These are phyloP conservation scores for Yponomeuta malinellus DNA, from an alignment of 2,888 invertebrate genomes.

Conservation along the genomic window DNA sequence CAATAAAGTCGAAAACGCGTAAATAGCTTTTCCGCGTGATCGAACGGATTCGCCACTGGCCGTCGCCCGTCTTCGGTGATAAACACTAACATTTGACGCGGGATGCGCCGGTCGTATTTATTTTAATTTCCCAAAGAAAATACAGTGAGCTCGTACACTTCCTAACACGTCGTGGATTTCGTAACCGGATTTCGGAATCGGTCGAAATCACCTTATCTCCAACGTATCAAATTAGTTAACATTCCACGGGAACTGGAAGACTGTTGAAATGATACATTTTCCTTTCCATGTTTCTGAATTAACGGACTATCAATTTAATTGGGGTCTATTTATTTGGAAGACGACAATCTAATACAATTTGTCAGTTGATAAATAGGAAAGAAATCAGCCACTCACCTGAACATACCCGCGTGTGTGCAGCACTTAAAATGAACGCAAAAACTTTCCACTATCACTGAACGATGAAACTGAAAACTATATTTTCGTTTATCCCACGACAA, in stretches of 20 bases:
- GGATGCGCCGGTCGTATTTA: neutral
- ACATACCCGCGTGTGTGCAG: constrained; percentile 25
- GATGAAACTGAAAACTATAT: constrained; percentile 11
- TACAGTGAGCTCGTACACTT: neutral
- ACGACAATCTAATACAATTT: neutral
- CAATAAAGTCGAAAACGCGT: neutral
- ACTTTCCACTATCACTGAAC: constrained; percentile 24
- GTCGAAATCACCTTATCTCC: constrained; percentile 18
- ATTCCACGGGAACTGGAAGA: constrained; percentile 21
- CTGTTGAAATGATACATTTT: constrained; percentile 22
- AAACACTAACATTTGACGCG: neutral
- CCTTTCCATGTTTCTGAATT: constrained; percentile 21
- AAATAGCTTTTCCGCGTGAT: neutral
- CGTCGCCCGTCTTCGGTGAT: neutral
- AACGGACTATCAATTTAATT: constrained; percentile 10
- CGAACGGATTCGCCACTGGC: neutral
- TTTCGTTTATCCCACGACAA: constrained; percentile 17
- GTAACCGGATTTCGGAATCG: constrained; percentile 14
- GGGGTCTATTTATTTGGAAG: neutral
- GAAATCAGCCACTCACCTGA: constrained; percentile 28
- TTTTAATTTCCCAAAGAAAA: constrained; percentile 2
- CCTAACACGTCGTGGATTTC: neutral
- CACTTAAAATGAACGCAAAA: constrained; percentile 4
- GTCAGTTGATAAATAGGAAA: constrained; percentile 15
- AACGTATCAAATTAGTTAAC: constrained; percentile 20